Base-by-base conservation (phyloP, 1,140 invertebrate genomes). In the Heliconius melpomene region DNA sequence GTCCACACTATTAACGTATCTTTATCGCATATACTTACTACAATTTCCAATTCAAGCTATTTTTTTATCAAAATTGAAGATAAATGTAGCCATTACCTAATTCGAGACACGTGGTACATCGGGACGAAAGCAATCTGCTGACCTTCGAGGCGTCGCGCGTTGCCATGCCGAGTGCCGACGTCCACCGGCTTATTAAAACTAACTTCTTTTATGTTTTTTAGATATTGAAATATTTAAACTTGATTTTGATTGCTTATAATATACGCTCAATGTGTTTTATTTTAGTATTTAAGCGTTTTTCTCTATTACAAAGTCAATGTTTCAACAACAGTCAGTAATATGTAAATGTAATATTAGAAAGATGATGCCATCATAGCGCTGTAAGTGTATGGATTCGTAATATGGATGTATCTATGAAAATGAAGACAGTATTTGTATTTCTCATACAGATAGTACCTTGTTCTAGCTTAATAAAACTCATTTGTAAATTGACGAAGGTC, bases 141-240 rank as follows among this genome's bases (percentile, higher is more conserved):
- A 79, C 78, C 78, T 79, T 79, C 78, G 74, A n/a, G 60, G 54
- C 52, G 16, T 32, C 72, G 78, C 32, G 40, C 57, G 78, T 79
- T 79, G 73, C 78, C 73, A 79, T 75, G 78, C 66, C 32, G 73
- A 38, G 7, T 66, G 40, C 29, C 9, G 73, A 40, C 40, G 38
- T 46, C 70, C 73, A 32, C 50, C 50, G 50, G 72, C 57, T 79
- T 57, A 29, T 57, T 57, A 57, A 57, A 32, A 66, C 23, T 26
- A 46, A 66, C 23, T 26, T 26, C 9, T 29, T 29, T 26, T 29
- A 29, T 66, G 50, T 66, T 29, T 29, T 66, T 16, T 29, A 66
- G 13, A 66, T 66, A 66, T 66, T 16, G 9, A 26, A 29, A 20
- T 52, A 52, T 52, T 52, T 52, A 52, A 52, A 52, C 50, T 7